Evolutionary conservation across 2,888 invertebrate species (phyloP).

Genomic region (Crematogaster levior): DNA sequence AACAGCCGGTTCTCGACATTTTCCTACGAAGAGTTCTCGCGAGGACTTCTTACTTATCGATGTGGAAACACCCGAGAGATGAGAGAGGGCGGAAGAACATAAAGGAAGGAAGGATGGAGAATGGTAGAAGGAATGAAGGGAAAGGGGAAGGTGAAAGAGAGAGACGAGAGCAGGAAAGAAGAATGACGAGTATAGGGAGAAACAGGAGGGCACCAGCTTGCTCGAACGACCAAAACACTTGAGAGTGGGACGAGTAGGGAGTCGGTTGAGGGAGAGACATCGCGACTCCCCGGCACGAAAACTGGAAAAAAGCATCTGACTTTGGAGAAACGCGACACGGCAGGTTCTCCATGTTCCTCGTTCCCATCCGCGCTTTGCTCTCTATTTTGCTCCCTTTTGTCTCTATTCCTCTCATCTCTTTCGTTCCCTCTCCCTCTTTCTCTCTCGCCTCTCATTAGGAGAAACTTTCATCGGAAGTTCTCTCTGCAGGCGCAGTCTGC

Average conservation of each 20-base stretch:
- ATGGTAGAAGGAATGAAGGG: neutral
- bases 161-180: slow-evolving; percentile 32
- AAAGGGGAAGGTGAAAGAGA: slow-evolving; percentile 1
- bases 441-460: slow-evolving; percentile 73
- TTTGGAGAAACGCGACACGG: slow-evolving; percentile 53
- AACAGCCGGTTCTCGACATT: slow-evolving; percentile 53
- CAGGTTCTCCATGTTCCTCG: slow-evolving; percentile 38
- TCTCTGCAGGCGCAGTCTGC: slow-evolving; percentile 64
- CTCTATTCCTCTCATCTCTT: slow-evolving; percentile 27
- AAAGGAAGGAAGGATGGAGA: slow-evolving; percentile 37
- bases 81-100: slow-evolving; percentile 25
- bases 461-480: slow-evolving; percentile 73
- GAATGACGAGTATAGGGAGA: slow-evolving; percentile 50
- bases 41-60: slow-evolving; percentile 54
- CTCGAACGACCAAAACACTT: slow-evolving; percentile 62
- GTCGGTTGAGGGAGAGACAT: slow-evolving; percentile 39
- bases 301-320: slow-evolving; percentile 65
- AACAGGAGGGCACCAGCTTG: slow-evolving; percentile 60
- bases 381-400: slow-evolving; percentile 45
- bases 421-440: slow-evolving; percentile 43
- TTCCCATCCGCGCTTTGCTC: slow-evolving; percentile 41
- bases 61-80: slow-evolving; percentile 47
- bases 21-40: slow-evolving; percentile 59
- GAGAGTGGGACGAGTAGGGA: slow-evolving; percentile 59
- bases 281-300: slow-evolving; percentile 51